A percentile compares a stretch with the other conserved stretches of the same genome.
These are phyloP conservation scores for Macrophya annulata DNA, from an alignment of 2,888 invertebrate genomes.

Conservation along the genomic window DNA sequence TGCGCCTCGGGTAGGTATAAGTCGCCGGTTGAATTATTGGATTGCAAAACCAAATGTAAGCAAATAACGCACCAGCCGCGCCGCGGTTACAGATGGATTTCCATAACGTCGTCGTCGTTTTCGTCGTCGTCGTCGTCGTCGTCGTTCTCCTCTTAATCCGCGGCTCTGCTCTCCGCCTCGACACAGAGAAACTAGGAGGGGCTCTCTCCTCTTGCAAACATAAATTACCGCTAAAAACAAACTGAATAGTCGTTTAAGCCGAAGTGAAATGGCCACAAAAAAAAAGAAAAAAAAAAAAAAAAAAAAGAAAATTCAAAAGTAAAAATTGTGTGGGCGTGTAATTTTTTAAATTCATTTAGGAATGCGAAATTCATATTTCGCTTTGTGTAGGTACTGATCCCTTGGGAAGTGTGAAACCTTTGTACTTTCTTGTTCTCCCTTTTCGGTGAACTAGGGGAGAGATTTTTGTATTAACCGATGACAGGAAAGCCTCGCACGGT, in stretches of 20 bases:
- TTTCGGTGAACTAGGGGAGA: not conserved
- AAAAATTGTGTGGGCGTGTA: not conserved
- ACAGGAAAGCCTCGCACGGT: conserved; percentile 70
- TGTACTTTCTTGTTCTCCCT: not conserved
- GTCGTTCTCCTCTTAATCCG: conserved; percentile 47
- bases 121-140: conserved; percentile 3
- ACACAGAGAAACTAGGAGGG: conserved; percentile 33
- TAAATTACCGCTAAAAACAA: conserved; percentile 42
- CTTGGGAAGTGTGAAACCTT: not conserved
- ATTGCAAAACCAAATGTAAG: conserved; percentile 53
- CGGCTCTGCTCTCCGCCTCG: conserved; percentile 57
- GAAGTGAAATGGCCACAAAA: not conserved
- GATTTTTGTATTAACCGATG: conserved; percentile 72
- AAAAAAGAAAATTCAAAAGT: not conserved
- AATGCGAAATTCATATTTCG: not conserved
- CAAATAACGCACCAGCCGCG: conserved; percentile 47
- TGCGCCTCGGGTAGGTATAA: conserved; percentile 39
- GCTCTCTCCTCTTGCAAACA: conserved; percentile 48
- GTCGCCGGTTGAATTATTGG: conserved; percentile 50
- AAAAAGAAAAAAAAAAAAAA: not conserved
- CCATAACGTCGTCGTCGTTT: conserved; percentile 47
- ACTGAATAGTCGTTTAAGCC: conserved; percentile 31
- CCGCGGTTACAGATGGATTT: conserved; percentile 42
- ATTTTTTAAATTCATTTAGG: not conserved
- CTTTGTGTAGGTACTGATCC: not conserved